Evolutionary conservation across 2,113 vertebrate species (phyloP), one percentile per base, ranked within the genome.

Genomic region (Erpornis zantholeuca): DNA sequence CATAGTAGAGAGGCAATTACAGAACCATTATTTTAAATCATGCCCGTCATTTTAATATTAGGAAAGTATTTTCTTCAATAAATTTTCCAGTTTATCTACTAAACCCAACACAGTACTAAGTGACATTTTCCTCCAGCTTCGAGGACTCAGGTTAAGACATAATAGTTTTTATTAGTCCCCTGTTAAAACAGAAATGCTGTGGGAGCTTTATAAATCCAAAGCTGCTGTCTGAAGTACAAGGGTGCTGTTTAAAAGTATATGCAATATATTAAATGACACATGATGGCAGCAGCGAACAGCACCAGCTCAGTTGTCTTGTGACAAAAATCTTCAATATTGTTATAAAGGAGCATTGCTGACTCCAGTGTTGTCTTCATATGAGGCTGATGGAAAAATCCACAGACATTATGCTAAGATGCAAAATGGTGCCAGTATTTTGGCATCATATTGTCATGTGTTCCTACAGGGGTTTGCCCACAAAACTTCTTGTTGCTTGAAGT

Each of bases 281-380:
- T 10, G 90, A 94, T 86, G 92, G 95, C 94, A 96, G 90, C 86
- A 96, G 90, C 3, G 88, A 96, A 90, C 82, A 85, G 94, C 73
- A 87, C n/a, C 52, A 77, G 65, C 47, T 82, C 82, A 66, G 42
- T 1, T 49, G 52, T 49, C n/a, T 72, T 29, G 42, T 42, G 47
- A 59, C 72, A 69, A 75, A 85, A 85, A 72, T 35, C 53, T 60
- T 61, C 36, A 85, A 3, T 38, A 31, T 10, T 54, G 45, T 75
- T 65, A 44, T 9, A 65, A 75, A 65, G 66, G 27, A 76, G 44
- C 57, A 54, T 13, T 73, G 38, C 38, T 47, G 19, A 79, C 63
- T 87, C 31, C 36, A 44, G 52, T 4, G 22, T 3, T 81, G 57
- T 71, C 40, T 56, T 79, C 70, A 16, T 6, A 65, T 3, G 38